Evolutionary conservation across 2,113 vertebrate species (phyloP), one percentile per base, ranked within the genome.

Genomic region (Ardeotis arabs): DNA sequence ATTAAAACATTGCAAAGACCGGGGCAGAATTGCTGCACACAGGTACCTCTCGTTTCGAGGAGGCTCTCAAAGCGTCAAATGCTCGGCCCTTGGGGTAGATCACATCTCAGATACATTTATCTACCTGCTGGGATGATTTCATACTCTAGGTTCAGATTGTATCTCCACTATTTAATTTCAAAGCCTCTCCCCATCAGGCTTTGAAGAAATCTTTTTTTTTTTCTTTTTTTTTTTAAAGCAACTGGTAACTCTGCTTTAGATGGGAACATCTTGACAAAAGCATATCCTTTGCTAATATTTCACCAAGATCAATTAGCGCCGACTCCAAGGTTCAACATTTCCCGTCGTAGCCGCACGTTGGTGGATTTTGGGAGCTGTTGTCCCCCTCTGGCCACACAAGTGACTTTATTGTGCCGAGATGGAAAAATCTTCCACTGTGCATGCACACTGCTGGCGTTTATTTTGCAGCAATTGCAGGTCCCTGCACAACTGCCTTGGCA

Each of bases 51-150:
- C 76, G 11, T 29, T 64, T 67, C 50, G 56, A 72, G 77, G 78
- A 92, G 80, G 35, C 86, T 95, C 90, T 92, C 21, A 41, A 94
- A 81, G 94, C 49, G 1, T 86, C 88, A 81, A 96, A 96, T 95
- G 96, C 95, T 94, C 92, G 92, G 76, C 94, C 96, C 90, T 81
- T 0, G 37, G 93, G 96, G 92, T 45, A 95, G 90, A 96, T 95
- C 58, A 5, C 88, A 33, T 93, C 89, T 74, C 76, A 25, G 80
- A 89, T 94, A 81, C 10, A 23, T 84, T 94, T 93, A 96, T 93
- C 96, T 93, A 12, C 76, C 86, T 91, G 77, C 92, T 90, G 84
- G n/a, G 94, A 97, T 93, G 96, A 96, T 96, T 96, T 95, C 96
- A 95, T 96, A n/a, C 95, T 90, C 56, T 4, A 96, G 79, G 73